phyloP scores from a whole-genome alignment of 2,888 invertebrate genomes.

The Lepidonotus clava region DNA sequence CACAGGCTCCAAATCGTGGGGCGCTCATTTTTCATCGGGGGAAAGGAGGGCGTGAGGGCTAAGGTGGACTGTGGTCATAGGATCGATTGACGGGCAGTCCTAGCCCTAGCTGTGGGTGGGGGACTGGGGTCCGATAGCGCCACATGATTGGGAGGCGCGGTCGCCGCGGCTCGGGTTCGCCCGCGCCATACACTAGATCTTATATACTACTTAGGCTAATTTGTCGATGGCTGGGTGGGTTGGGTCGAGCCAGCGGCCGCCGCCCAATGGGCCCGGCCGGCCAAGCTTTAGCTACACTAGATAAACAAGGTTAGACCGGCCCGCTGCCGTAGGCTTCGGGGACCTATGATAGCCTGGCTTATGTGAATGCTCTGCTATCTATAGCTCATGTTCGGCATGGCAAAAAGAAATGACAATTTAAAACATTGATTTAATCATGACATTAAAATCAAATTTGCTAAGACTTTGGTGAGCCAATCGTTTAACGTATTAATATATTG shows the following conservation, averaged over 20 bases:
- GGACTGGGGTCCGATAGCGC: conserved; percentile 23
- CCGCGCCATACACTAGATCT: conserved; percentile 51
- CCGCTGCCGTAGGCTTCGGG: background rate
- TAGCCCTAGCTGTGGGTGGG: background rate
- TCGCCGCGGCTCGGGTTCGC: conserved; percentile 34
- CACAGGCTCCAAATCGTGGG: background rate
- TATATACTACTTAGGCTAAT: conserved; percentile 53
- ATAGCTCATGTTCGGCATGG: no score
- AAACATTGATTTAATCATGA: no score
- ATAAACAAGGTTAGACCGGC: conserved; percentile 23
- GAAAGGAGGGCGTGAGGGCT: conserved; percentile 12
- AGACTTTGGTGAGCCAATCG: no score
- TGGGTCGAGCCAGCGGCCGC: background rate
- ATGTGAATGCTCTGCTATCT: no score
- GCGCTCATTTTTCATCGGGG: conserved; percentile 29
- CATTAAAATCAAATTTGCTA: no score
- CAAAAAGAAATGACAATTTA: no score
- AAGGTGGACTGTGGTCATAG: background rate
- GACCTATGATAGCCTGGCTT: no score
- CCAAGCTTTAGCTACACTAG: background rate
- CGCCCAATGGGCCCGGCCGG: background rate
- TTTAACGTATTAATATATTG: no score
- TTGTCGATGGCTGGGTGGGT: conserved; percentile 11
- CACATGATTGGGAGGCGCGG: conserved; percentile 36
- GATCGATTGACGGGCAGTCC: background rate